A percentile compares a stretch with the other conserved stretches of the same genome.
These are phyloP conservation scores for Agonopterix subpropinquella DNA, from an alignment of 2,888 invertebrate species.

Conservation along the genomic window DNA sequence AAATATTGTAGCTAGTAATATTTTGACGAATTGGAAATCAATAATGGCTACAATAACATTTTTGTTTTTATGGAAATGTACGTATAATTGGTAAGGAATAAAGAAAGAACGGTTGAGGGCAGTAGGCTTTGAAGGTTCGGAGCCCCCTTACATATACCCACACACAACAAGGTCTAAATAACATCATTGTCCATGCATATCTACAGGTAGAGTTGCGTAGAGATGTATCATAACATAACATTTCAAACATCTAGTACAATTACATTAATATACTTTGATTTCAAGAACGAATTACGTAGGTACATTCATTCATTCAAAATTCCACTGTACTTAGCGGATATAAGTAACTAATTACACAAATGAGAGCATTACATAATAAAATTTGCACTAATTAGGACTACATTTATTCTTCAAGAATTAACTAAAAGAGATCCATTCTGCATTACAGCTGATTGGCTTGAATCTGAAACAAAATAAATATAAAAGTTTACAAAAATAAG, in stretches of 20 bases:
- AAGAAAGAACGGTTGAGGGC: no score
- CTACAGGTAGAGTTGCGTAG: no score
- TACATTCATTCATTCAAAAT: not conserved
- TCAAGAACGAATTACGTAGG: not conserved
- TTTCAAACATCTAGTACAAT: not conserved
- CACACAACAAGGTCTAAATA: no score
- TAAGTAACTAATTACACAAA: conserved; percentile 36
- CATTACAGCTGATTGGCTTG: conserved; percentile 36
- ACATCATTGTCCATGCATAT: no score
- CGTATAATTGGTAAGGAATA: no score
- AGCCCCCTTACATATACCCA: no score
- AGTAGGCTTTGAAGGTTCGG: no score
- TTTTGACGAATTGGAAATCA: no score
- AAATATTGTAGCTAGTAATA: no score
- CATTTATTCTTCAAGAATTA: conserved; percentile 44
- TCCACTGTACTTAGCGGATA: conserved; percentile 17
- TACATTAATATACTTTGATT: not conserved
- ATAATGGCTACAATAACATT: no score
- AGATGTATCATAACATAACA: no score
- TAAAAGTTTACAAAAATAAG: not conserved
- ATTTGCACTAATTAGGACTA: conserved; percentile 55
- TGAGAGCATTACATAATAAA: conserved; percentile 40
- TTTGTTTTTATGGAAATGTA: no score
- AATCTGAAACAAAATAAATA: conserved; percentile 24
- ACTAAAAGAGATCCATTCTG: conserved; percentile 66